Evolutionary conservation across 2,888 invertebrate species (phyloP).

Genomic region (Micropterix aruncella): DNA sequence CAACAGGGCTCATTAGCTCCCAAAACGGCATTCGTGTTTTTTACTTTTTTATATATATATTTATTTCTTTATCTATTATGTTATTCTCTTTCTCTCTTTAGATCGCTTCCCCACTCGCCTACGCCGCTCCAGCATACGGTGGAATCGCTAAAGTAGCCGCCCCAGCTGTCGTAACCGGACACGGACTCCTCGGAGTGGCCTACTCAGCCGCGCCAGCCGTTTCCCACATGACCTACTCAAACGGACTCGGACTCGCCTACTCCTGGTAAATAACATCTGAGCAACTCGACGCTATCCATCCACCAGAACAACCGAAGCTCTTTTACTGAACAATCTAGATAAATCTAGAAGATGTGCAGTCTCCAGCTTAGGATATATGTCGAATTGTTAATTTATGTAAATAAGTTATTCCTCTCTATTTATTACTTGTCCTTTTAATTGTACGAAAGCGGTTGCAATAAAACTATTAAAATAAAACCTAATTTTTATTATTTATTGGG

Average conservation of each 20-base stretch:
- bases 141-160: slow-evolving; percentile 10
- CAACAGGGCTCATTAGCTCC: no score
- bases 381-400: background rate
- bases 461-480: background rate
- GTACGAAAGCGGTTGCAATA: background rate
- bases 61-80: no score
- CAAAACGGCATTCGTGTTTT: no score
- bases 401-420: background rate
- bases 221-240: slow-evolving; percentile 43
- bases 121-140: slow-evolving; percentile 11
- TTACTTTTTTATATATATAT: no score
- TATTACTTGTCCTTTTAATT: background rate
- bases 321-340: no score
- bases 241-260: slow-evolving; percentile 39
- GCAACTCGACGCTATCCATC: no score
- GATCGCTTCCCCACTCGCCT: slow-evolving; percentile 11
- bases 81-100: slow-evolving; percentile 2
- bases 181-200: slow-evolving; percentile 41
- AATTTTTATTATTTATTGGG: no score
- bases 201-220: slow-evolving; percentile 47
- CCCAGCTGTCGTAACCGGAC: slow-evolving; percentile 16
- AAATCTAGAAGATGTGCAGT: no score
- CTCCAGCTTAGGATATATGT: background rate
- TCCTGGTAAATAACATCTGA: slow-evolving; percentile 28
- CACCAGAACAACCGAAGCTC: no score